phyloP scores from a whole-genome alignment of 1,140 invertebrate genomes.

The Drosophila micromelanica region DNA sequence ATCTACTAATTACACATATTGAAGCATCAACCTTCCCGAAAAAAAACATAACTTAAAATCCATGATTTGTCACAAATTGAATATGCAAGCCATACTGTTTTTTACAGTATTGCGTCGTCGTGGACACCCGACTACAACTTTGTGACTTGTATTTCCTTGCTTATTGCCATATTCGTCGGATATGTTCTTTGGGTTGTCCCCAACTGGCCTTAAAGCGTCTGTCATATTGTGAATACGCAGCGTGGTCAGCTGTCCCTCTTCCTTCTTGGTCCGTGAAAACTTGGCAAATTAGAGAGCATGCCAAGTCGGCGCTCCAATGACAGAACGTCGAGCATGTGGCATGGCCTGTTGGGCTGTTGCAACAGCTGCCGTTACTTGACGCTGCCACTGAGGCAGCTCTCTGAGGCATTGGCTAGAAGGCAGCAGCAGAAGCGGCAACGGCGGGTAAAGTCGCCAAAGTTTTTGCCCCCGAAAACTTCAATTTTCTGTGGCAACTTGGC shows the following conservation, averaged over 20 bases:
- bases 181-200: background rate
- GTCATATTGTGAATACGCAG: background rate
- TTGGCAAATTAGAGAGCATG: conserved; percentile 41
- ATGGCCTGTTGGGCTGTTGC: conserved; percentile 28
- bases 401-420: conserved; percentile 37
- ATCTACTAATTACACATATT: no score
- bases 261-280: conserved; percentile 5
- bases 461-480: conserved; percentile 43
- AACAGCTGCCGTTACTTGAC: conserved; percentile 61
- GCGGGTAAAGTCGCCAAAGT: conserved; percentile 48
- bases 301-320: conserved; percentile 16
- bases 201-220: background rate
- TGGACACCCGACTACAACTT: no score
- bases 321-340: conserved; percentile 12
- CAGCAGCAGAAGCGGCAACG: conserved; percentile 24
- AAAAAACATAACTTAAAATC: no score
- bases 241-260: background rate
- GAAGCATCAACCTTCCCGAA: no score
- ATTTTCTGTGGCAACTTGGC: conserved; percentile 55
- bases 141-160: no score
- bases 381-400: conserved; percentile 20
- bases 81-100: no score
- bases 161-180: no score
- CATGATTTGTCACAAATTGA: no score
- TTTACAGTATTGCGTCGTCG: no score